phyloP scores from a whole-genome alignment of 2,113 vertebrate species.

The Phylloscopus trochiloides region DNA sequence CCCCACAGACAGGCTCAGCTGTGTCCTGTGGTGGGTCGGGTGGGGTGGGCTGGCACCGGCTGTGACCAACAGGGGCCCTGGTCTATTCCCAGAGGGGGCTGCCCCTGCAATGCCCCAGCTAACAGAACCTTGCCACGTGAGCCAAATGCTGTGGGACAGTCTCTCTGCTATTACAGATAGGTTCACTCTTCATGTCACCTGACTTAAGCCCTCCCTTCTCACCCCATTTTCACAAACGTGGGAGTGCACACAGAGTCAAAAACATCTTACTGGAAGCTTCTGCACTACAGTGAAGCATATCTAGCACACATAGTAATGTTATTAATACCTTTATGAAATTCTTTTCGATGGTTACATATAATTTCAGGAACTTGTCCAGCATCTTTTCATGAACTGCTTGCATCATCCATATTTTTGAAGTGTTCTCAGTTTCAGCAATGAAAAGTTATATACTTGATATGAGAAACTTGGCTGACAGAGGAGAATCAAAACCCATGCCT shows the following conservation, averaged over 20 bases:
- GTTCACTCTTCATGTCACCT: background rate
- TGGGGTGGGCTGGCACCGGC: background rate
- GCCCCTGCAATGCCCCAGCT: background rate
- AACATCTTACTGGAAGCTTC: background rate
- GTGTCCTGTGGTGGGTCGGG: background rate
- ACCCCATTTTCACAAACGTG: background rate
- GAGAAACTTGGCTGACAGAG: background rate
- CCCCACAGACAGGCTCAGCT: accelerated
- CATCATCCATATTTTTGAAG: background rate
- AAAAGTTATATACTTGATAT: background rate
- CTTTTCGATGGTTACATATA: background rate
- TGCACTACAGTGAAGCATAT: background rate
- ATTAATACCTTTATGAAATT: background rate
- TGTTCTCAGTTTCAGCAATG: background rate
- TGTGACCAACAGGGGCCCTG: accelerated
- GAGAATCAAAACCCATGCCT: background rate
- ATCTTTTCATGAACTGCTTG: background rate
- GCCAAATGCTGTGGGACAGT: background rate
- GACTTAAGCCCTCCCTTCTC: background rate
- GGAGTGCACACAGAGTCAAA: background rate
- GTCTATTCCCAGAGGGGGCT: background rate
- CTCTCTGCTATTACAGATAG: background rate
- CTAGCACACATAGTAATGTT: background rate
- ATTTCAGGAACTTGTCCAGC: background rate
- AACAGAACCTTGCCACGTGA: background rate